phyloP scores from a whole-genome alignment of 2,888 invertebrate species.

The Yponomeuta sedellus region DNA sequence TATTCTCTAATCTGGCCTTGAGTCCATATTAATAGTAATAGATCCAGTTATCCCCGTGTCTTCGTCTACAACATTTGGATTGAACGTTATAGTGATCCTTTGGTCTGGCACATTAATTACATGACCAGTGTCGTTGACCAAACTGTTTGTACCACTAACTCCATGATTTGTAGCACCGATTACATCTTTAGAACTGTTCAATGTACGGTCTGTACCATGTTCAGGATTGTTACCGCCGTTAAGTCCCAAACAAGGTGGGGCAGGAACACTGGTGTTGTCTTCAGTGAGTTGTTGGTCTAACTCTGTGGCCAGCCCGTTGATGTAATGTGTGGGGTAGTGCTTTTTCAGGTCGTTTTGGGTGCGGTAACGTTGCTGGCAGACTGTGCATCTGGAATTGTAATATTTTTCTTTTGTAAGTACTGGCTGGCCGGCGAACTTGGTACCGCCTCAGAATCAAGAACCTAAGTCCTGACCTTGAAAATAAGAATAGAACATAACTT shows the following conservation, averaged over 20 bases:
- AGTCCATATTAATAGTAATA: constrained; percentile 12
- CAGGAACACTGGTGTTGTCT: not conserved
- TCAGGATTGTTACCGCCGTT: no score
- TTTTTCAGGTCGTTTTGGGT: constrained; percentile 57
- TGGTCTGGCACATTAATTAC: not conserved
- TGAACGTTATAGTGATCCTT: constrained; percentile 14
- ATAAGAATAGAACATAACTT: no score
- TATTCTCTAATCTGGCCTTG: not conserved
- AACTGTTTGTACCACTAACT: not conserved
- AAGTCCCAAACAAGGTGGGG: not conserved
- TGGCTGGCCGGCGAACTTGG: no score
- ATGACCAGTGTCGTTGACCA: not conserved
- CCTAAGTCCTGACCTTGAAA: no score
- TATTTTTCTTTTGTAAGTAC: not conserved
- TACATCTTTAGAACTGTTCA: no score
- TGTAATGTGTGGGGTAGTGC: constrained; percentile 64
- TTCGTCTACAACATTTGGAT: constrained; percentile 10
- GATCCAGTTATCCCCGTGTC: constrained; percentile 5
- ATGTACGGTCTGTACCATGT: no score
- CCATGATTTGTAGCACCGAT: no score
- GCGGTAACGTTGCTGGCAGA: constrained; percentile 57
- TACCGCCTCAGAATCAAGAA: no score
- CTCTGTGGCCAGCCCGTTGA: constrained; percentile 17
- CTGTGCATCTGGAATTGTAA: constrained; percentile 50
- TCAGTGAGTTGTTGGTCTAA: not conserved